A percentile compares a stretch with the other conserved stretches of the same genome.
Conservation (phyloP, 2,113 vertebrate genomes). For the Numenius arquata region DNA sequence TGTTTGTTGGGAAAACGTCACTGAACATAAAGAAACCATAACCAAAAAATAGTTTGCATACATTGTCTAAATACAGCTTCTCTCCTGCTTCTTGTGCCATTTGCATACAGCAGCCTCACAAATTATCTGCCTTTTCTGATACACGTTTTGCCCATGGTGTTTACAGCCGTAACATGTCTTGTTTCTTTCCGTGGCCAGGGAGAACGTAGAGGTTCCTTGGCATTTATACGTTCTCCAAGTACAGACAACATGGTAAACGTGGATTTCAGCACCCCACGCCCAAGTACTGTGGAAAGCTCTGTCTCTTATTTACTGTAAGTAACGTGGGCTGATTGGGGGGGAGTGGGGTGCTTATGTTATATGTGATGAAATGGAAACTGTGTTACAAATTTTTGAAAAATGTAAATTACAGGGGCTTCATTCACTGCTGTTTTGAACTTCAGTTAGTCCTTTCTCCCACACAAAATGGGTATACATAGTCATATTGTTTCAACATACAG, state of each 20-base stretch:
- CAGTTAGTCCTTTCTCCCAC: neutral
- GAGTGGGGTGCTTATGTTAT: neutral
- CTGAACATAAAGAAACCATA: neutral
- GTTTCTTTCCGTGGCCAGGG: conserved; percentile 73
- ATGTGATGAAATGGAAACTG: neutral
- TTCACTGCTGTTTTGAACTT: neutral
- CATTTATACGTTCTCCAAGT: conserved; percentile 87
- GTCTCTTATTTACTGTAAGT: conserved; percentile 84
- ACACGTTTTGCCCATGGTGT: neutral
- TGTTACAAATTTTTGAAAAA: neutral
- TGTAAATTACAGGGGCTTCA: neutral
- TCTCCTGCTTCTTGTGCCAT: neutral
- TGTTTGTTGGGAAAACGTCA: neutral
- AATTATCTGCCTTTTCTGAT: neutral
- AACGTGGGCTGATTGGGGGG: neutral
- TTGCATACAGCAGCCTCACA: neutral
- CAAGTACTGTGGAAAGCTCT: conserved; percentile 75
- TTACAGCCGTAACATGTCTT: neutral
- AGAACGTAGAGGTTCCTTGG: conserved; percentile 90
- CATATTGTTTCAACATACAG: neutral
- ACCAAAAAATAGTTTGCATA: neutral
- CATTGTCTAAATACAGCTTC: neutral
- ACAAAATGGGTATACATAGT: neutral
- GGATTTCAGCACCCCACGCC: conserved; percentile 84
- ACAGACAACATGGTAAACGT: conserved; percentile 81